A percentile compares a stretch with the other conserved stretches of the same genome.
phyloP scores from a whole-genome alignment of 1,140 invertebrate genomes.

The Apocrypta bakeri region DNA sequence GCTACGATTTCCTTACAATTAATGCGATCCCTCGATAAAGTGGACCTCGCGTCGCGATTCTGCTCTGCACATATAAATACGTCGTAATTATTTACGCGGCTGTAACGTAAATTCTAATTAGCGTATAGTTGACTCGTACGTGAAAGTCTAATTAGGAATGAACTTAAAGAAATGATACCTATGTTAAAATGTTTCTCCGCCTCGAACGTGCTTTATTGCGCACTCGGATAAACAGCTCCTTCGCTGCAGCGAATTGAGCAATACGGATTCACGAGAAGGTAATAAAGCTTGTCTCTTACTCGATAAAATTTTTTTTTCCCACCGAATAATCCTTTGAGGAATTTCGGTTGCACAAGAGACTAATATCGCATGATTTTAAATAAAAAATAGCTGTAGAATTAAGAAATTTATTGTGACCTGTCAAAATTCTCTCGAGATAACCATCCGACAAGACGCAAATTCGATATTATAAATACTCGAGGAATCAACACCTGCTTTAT shows the following conservation, averaged over 20 bases:
- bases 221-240: neutral
- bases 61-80: neutral
- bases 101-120: slow-evolving; percentile 53
- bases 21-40: slow-evolving; percentile 44
- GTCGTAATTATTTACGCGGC: slow-evolving; percentile 42
- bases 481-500: slow-evolving; percentile 17
- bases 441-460: neutral
- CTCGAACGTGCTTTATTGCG: slow-evolving; percentile 20
- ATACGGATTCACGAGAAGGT: neutral
- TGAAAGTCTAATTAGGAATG: slow-evolving; percentile 49
- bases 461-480: neutral
- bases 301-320: neutral
- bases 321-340: neutral
- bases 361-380: neutral
- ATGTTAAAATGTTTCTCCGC: slow-evolving; percentile 17
- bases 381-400: neutral
- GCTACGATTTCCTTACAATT: slow-evolving; percentile 35
- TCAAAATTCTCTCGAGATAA: neutral
- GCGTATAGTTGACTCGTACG: slow-evolving; percentile 15
- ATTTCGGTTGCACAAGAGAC: neutral
- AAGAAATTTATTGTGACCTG: neutral
- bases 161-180: slow-evolving; percentile 37
- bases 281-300: neutral
- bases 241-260: slow-evolving; percentile 4
- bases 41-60: neutral